Evolutionary conservation across 2,888 invertebrate species (phyloP), one percentile per base, ranked within the genome.

Genomic region (Globia sparganii): DNA sequence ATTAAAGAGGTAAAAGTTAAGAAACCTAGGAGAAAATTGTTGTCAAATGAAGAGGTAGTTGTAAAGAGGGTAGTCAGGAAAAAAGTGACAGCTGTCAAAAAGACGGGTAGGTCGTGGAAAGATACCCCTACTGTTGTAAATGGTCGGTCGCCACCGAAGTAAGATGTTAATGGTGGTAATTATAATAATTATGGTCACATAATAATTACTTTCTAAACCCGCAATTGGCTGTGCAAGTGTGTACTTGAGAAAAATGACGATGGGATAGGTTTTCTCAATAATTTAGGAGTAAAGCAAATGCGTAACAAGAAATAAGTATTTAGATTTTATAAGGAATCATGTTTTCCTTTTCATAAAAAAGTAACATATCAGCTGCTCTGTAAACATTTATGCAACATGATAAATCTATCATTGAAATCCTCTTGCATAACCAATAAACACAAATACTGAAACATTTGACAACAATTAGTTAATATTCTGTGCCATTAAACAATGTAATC

Each of bases 61-160:
- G 93, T 95, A 0, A 95, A 93, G 81, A 94, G 91, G 72, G 94
- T 95, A 58, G 93, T 96, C 9, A 96, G 89, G 84, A 96, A 94
- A 87, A 96, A 95, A 87, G 92, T 94, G 21, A 93, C 92, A 0
- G 89, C 90, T 5, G 87, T 88, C 1, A 94, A 94, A 28, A 96
- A 94, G n/a, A 75, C 78, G 68, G 90, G 84, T 0, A 94, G 89
- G 79, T 95, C 95, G 1, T 96, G 94, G 94, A 96, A 93, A 82
- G 94, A 96, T 80, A 80, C 87, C 0, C 93, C 96, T 0, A 86
- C 96, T 0, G 91, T 96, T 62, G 86, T 94, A 6, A 96, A 96
- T 71, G 96, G 97, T 0, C 88, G 93, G 11, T 93, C 95, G 15
- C 95, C 95, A 6, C 94, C 94, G 0, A 94, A 94, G 77, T 94